Conservation (phyloP, 2,797 vertebrate genomes). For the Coendou prehensilis region DNA sequence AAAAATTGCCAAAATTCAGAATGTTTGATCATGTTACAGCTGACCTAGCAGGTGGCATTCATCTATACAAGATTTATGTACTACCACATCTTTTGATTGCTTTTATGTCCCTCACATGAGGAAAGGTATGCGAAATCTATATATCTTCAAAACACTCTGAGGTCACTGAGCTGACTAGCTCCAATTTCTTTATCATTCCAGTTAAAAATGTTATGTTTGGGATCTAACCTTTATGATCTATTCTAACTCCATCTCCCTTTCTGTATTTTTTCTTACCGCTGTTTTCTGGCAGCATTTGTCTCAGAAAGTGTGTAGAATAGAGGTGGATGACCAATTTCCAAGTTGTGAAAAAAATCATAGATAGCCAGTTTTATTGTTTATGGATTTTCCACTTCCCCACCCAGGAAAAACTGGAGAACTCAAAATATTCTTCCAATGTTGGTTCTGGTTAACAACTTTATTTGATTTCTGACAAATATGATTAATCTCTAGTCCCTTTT, state of each 20-base stretch:
- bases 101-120: constrained; percentile 2
- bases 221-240: not conserved
- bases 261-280: not conserved
- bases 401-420: not conserved
- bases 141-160: not conserved
- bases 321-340: not conserved
- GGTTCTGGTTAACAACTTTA: not conserved
- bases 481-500: not conserved
- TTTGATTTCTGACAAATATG: not conserved
- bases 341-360: constrained; percentile 29
- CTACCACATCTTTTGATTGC: not conserved
- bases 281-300: not conserved
- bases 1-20: not conserved
- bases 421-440: not conserved
- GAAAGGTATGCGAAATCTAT: not conserved
- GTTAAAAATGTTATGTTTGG: not conserved
- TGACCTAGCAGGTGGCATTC: not conserved
- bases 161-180: not conserved
- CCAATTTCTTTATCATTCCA: not conserved
- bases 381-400: not conserved
- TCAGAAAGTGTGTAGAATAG: not conserved
- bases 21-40: not conserved
- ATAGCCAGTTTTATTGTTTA: not conserved
- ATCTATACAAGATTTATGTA: not conserved
- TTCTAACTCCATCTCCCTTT: not conserved